phyloP scores from a whole-genome alignment of 2,797 vertebrate species.

The Ctenochaetus hawaiiensis region DNA sequence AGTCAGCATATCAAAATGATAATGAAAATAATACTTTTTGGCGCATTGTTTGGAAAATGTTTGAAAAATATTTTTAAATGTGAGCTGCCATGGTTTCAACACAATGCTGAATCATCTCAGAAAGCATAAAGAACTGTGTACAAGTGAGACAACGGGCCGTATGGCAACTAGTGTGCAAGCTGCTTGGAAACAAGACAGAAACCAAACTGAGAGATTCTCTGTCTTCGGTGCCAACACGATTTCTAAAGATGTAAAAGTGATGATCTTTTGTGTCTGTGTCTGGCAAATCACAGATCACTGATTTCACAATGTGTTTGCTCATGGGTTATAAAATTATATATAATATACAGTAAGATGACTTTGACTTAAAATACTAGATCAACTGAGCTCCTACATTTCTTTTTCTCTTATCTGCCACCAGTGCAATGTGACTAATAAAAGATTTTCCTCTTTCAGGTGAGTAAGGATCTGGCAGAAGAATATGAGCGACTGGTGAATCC shows the following conservation, averaged over 20 bases:
- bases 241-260: slow-evolving; percentile 6
- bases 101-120: background rate
- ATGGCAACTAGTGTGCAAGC: no score
- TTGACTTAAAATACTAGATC: background rate
- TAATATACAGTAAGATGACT: background rate
- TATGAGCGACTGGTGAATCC: slow-evolving; percentile 97
- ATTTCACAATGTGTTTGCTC: background rate
- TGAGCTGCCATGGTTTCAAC: background rate
- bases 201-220: background rate
- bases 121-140: no score
- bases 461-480: slow-evolving; percentile 96
- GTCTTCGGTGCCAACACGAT: background rate
- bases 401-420: background rate
- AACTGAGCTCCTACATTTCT: background rate
- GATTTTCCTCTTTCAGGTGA: slow-evolving; percentile 85
- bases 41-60: background rate
- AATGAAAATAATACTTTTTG: background rate
- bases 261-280: background rate
- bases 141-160: no score
- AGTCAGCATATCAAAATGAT: background rate
- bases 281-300: background rate
- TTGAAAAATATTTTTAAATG: background rate
- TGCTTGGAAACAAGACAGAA: no score
- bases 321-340: background rate
- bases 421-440: background rate